Evolutionary conservation across 1,140 invertebrate species (phyloP), one percentile per base, ranked within the genome.

Genomic region (Ylistrum balloti): DNA sequence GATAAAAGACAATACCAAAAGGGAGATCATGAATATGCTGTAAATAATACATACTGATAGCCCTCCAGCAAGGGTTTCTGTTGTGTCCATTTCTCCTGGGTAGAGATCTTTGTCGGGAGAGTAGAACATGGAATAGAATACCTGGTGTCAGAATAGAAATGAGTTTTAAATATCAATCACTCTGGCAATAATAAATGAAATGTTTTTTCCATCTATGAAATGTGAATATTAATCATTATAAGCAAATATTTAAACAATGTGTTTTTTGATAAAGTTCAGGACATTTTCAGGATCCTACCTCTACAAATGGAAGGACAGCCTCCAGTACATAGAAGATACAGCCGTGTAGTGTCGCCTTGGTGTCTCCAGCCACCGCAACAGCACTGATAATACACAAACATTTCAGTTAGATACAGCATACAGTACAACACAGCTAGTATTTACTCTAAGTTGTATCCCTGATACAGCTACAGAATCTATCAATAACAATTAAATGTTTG

Each of bases 101-200:
- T 95, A 95, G 17, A 95, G 88, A 85, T 95, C 94, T 86, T 94
- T 94, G 90, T 96, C 95, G 13, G 93, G 93, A 13, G 92, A 92
- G 89, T 95, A 96, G 92, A 95, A 96, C 32, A 93, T 90, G 11
- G 94, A 93, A 91, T 95, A 96, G 90, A 96, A 96, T n/a, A 95
- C 92, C 96, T 96, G 92, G 0, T 93, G 93, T 85, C 38, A 45
- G 33, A 85, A 85, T 87, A 87, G n/a, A n/a, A n/a, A n/a, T n/a
- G n/a, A n/a, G n/a, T n/a, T n/a, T n/a, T n/a, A n/a, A n/a, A n/a
- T n/a, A n/a, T n/a, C n/a, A n/a, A n/a, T n/a, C n/a, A n/a, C n/a
- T n/a, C n/a, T n/a, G n/a, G n/a, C n/a, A n/a, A n/a, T n/a, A n/a
- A n/a, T n/a, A n/a, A n/a, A n/a, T n/a, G n/a, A n/a, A n/a, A n/a